Evolutionary conservation across 2,888 invertebrate species (phyloP).

Genomic region (Agrochola macilenta): DNA sequence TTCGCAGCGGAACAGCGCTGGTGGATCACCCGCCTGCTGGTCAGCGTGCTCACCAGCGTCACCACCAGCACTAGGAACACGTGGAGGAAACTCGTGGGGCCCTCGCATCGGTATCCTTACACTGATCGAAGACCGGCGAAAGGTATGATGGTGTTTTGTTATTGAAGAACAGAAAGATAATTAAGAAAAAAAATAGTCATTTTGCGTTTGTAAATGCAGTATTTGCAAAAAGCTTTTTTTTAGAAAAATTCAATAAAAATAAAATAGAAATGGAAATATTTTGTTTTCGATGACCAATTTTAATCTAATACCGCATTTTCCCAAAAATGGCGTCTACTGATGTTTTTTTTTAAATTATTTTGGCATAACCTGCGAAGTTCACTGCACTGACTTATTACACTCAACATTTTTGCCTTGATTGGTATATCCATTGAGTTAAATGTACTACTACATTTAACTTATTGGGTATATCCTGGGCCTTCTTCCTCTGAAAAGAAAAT

Average conservation of each 20-base stretch:
- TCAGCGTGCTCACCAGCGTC: conserved; percentile 77
- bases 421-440: too few species aligned
- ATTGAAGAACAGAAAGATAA: not conserved
- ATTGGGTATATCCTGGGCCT: not conserved
- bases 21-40: conserved; percentile 82
- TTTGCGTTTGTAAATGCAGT: not conserved
- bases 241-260: not conserved
- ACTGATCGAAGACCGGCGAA: conserved; percentile 80
- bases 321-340: not conserved
- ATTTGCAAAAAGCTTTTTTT: not conserved
- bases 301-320: not conserved
- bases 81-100: conserved; percentile 80
- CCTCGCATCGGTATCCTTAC: conserved; percentile 84
- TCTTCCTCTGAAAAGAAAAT: not conserved
- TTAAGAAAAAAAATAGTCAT: not conserved
- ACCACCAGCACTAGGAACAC: conserved; percentile 70
- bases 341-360: not conserved
- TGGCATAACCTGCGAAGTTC: not conserved
- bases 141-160: conserved; percentile 67
- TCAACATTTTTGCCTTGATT: not conserved
- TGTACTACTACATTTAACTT: too few species aligned
- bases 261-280: too few species aligned
- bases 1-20: conserved; percentile 76
- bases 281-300: not conserved
- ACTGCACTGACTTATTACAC: not conserved